Evolutionary conservation across 2,888 invertebrate species (phyloP), one percentile per base, ranked within the genome.

Genomic region (Iselma pallidipennis): DNA sequence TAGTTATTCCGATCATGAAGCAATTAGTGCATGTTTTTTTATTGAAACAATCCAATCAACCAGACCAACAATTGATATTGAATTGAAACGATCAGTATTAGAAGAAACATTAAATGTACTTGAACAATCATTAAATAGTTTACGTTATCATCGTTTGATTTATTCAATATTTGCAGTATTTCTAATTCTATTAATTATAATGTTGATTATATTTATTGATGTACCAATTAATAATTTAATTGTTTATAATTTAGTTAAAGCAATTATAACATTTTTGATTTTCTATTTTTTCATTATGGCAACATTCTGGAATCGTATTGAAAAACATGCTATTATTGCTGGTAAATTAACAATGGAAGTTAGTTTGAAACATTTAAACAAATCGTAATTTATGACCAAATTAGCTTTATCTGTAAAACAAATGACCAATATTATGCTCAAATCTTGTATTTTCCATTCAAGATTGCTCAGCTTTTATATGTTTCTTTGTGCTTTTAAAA

Each of bases 1-100:
- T 73, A 94, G 94, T 72, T 95, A 89, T 81, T 95, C 96, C 0
- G 96, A 96, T 80, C 96, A 96, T 79, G 95, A 96, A 81, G 95
- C 94, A 12, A 89, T 96, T 6, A 81, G 86, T 63, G 86, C 91
- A 6, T 86, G 78, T 10, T 76, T 87, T 37, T 69, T 69, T 58
- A 71, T 84, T 14, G 71, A 59, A 28, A 64, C 65, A 81, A 70
- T 77, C 76, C 59, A 63, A 51, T 63, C 59, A 29, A 48, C 53
- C 4, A 52, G 57, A 19, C 57, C 64, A 37, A 63, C 55, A 49
- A 42, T 56, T 29, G 68, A 74, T 55, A 55, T 65, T 12, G 69
- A 68, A 12, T 65, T 65, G 10, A 70, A 72, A 55, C 62, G 68
- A 54, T 61, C 61, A 7, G 83, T 84, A 0, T 79, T 90, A 37